Evolutionary conservation across 2,113 vertebrate genomes (phyloP), one percentile per base, ranked within the genome.

Genomic region (Stigmatopora nigra): DNA sequence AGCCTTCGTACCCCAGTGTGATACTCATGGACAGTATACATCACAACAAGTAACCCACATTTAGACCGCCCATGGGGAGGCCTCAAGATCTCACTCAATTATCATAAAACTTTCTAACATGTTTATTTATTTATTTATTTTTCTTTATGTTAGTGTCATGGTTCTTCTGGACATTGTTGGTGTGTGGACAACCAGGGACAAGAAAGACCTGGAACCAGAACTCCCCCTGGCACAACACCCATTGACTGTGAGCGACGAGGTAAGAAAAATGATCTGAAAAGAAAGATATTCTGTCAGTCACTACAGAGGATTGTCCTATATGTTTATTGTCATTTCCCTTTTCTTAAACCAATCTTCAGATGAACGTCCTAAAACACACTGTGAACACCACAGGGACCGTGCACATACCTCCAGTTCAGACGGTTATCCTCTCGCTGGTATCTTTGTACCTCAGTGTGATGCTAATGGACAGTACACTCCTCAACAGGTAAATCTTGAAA

Each of bases 161-260:
- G 88, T 31, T 89, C 90, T 63, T 91, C 87, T 0, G 93, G 93
- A 52, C 70, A 93, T 59, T 95, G 93, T 72, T 95, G 93, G 93
- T 95, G 94, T 0, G 93, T 97, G 78, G 89, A 92, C 3, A 57
- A 9, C 0, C 61, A 76, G 0, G 93, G 94, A 31, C 86, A 88
- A 38, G 93, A 95, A 80, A 85, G 90, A 41, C 64, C 84, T 0
- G 93, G 92, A 17, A 94, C 92, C 0, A 84, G 87, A 56, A 91
- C 85, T 0, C 67, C 83, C 0, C 88, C 92, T 0, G 90, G 91
- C 60, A 53, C 78, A 17, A 58, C 82, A 0, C 65, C 64, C 1
- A 16, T 1, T 12, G 64, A 69, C 17, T 79, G 77, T 48, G 61
- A 73, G 55, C 75, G 65, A 61, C 80, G 89, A 61, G 69, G 69